phyloP scores from a whole-genome alignment of 2,888 invertebrate species.

The Boloria selene region DNA sequence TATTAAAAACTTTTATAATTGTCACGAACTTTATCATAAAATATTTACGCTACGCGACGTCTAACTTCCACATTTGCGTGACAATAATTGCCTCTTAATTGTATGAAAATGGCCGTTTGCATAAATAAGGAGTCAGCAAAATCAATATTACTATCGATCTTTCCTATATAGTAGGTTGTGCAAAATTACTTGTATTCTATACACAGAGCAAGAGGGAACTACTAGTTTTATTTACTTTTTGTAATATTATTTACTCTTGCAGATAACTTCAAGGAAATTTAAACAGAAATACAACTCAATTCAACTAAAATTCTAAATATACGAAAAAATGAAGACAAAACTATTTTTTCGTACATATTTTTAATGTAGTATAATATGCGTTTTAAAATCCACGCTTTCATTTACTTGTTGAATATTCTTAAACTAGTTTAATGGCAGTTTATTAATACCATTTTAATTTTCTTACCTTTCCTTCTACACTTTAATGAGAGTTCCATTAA shows the following conservation, averaged over 20 bases:
- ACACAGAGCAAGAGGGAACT: not conserved
- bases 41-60: slow-evolving; percentile 4
- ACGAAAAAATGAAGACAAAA: too few species aligned
- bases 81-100: slow-evolving; percentile 15
- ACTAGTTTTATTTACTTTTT: not conserved
- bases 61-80: slow-evolving; percentile 14
- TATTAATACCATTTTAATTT: too few species aligned
- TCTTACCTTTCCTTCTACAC: too few species aligned
- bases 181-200: too few species aligned
- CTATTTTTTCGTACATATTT: too few species aligned
- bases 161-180: not conserved
- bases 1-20: not conserved
- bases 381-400: too few species aligned
- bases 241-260: slow-evolving; percentile 2
- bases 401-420: too few species aligned
- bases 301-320: too few species aligned
- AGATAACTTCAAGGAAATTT: slow-evolving; percentile 1
- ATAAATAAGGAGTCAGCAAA: slow-evolving; percentile 10
- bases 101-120: slow-evolving; percentile 15
- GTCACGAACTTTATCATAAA: slow-evolving; percentile 7
- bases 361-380: too few species aligned
- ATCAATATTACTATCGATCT: slow-evolving; percentile 12
- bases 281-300: not conserved
- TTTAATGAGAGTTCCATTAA: too few species aligned
- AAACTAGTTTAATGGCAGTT: too few species aligned